Base-by-base conservation (phyloP, 2,797 vertebrate species). In the Cirrhinus molitorella region DNA sequence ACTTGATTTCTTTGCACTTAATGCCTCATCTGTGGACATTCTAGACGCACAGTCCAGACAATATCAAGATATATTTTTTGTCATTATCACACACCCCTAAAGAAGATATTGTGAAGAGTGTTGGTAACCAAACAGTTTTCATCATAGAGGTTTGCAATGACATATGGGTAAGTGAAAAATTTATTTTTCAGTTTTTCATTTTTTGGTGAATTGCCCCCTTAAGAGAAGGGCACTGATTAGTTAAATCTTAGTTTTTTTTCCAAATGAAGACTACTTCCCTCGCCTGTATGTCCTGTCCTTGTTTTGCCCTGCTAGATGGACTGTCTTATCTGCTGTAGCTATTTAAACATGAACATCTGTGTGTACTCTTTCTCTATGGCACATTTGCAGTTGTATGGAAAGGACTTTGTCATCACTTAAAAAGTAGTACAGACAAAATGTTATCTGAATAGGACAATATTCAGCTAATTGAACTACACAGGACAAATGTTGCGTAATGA, bases 281-380 rank as follows among this genome's bases (percentile, higher is more conserved):
- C 19, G 1, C 74, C 65, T 72, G 74, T 85, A 78, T 82, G 85
- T 66, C 81, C 71, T 83, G 83, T 87, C 63, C 74, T 82, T 34
- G 75, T 80, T 81, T 66, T 74, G 19, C 72, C 61, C 13, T 28
- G 61, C 83, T 79, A 85, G 83, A 90, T 89, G 81, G 85, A 53
- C 79, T 86, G 57, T 88, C 85, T 90, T 90, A 91, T 88, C 88
- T 90, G 88, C 85, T 91, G 85, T 90, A 86, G 86, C 78, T 86
- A 86, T 90, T 89, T 88, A 59, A 91, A 90, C 91, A 91, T 86
- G 87, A 91, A 89, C 87, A 88, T 79, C 28, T 66, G 77, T 67
- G 40, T 67, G 25, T 47, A 77, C 8, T 57, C 49, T 80, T 71
- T 79, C 86, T 87, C 85, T 80, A 74, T 67, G 83, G 86, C 85